Evolutionary conservation across 2,797 vertebrate genomes (phyloP).

Genomic region (Miichthys miiuy): DNA sequence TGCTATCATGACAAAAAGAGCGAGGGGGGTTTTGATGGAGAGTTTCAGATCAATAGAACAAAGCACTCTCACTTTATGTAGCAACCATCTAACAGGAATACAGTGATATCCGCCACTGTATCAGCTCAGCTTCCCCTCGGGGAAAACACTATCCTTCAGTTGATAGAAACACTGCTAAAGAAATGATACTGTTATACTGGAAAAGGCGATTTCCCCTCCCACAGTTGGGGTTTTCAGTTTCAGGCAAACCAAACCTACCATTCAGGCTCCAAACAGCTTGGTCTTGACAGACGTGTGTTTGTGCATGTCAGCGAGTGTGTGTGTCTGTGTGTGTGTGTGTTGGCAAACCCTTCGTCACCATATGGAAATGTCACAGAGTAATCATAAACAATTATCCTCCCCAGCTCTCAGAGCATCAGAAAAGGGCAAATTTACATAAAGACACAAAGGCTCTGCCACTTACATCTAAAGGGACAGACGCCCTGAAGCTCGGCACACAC

Average conservation of each 20-base stretch:
- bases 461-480: conserved; percentile 48
- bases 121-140: conserved; percentile 15
- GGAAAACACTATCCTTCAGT: conserved; percentile 17
- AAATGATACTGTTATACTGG: conserved; percentile 19
- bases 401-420: conserved; percentile 64
- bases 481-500: conserved; percentile 44
- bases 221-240: conserved; percentile 27
- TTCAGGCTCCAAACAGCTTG: conserved; percentile 46
- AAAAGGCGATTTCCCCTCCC: conserved; percentile 22
- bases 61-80: conserved; percentile 67
- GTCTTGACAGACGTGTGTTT: conserved; percentile 50
- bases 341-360: conserved; percentile 66
- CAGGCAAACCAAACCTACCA: conserved; percentile 29
- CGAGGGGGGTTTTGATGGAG: conserved; percentile 48
- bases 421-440: conserved; percentile 83
- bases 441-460: conserved; percentile 69
- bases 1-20: conserved; percentile 52
- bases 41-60: conserved; percentile 73
- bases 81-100: conserved; percentile 47
- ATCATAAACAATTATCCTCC: conserved; percentile 83
- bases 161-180: conserved; percentile 20
- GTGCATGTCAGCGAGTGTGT: conserved; percentile 7
- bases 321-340: conserved; percentile 28
- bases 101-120: conserved; percentile 33
- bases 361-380: conserved; percentile 83